Evolutionary conservation across 1,140 invertebrate genomes (phyloP).

Genomic region (Euglossa dilemma): DNA sequence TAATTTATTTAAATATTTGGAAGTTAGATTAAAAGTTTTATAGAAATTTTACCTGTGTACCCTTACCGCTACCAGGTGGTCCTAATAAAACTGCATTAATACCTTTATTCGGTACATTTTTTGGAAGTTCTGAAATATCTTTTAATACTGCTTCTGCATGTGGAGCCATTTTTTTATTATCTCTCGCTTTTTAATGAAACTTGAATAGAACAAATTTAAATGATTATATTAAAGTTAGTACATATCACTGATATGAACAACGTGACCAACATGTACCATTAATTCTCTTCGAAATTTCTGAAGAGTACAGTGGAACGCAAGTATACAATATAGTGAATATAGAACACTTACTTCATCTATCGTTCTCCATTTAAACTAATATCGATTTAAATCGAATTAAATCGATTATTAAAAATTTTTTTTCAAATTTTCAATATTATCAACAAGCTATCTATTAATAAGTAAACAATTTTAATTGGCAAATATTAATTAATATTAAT

Average conservation of each 20-base stretch:
- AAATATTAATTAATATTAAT: too few species aligned
- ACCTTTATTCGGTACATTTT: constrained; percentile 82
- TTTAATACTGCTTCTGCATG: constrained; percentile 48
- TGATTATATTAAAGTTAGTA: constrained; percentile 4
- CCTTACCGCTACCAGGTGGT: constrained; percentile 98
- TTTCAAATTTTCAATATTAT: constrained; percentile 1
- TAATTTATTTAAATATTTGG: background rate
- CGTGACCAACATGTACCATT: background rate
- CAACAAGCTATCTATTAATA: background rate
- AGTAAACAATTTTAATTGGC: background rate
- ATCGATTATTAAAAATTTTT: background rate
- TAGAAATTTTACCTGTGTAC: constrained; percentile 91
- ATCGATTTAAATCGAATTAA: constrained; percentile 20
- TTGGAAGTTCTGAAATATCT: constrained; percentile 53
- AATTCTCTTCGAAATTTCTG: background rate
- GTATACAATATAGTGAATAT: background rate
- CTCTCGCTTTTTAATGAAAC: background rate
- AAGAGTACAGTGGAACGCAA: background rate
- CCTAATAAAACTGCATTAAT: constrained; percentile 96
- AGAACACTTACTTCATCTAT: constrained; percentile 36
- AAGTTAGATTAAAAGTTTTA: background rate
- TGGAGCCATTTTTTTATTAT: constrained; percentile 65
- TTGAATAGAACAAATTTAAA: background rate
- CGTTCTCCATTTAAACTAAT: constrained; percentile 25
- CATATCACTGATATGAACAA: constrained; percentile 35